Conservation (phyloP, 2,113 vertebrate genomes). For the Helogale parvula region DNA sequence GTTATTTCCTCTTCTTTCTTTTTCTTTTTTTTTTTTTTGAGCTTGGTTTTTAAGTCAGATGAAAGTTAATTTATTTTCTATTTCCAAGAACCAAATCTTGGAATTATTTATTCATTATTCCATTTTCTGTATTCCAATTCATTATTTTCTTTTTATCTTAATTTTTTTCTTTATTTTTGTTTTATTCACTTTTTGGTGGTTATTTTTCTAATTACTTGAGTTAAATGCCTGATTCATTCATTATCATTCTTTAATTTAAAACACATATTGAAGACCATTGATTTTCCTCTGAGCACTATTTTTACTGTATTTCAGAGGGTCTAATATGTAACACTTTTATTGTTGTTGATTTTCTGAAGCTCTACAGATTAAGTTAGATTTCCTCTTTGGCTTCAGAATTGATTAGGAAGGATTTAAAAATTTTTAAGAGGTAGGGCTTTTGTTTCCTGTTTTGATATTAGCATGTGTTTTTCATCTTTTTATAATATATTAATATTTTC, state of each 20-base stretch:
- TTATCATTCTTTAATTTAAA: slow-evolving; percentile 27
- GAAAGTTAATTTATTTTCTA: neutral
- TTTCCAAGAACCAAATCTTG: neutral
- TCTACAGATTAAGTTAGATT: neutral
- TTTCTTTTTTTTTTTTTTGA: neutral
- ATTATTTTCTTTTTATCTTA: neutral
- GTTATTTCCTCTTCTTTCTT: neutral
- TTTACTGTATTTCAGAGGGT: neutral
- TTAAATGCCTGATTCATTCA: neutral
- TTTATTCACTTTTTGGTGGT: neutral
- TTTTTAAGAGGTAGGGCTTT: neutral
- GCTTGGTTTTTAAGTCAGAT: neutral
- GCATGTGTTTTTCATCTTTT: neutral
- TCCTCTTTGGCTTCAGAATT: neutral
- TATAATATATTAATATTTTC: neutral
- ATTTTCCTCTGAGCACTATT: neutral
- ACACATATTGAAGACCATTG: neutral
- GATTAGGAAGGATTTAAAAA: neutral
- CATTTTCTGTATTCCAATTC: neutral
- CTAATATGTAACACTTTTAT: neutral
- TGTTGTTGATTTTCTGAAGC: neutral
- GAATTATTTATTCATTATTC: neutral
- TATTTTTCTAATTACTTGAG: neutral
- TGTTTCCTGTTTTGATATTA: neutral
- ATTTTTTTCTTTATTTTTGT: neutral